phyloP scores from a whole-genome alignment of 2,113 vertebrate genomes.

The Sander vitreus region DNA sequence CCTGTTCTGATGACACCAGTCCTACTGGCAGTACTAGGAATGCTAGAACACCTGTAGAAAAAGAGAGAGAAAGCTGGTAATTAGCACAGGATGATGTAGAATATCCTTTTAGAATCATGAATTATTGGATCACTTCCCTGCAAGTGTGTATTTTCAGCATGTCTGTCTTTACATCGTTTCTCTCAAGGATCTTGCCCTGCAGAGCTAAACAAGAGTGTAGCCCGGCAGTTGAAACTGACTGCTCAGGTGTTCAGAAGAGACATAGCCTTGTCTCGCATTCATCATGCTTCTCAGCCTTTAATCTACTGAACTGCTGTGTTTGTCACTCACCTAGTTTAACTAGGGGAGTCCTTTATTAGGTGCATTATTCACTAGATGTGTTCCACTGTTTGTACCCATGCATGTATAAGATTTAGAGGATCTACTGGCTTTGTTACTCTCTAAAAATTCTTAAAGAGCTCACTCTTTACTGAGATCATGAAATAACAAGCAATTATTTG shows the following conservation, averaged over 20 bases:
- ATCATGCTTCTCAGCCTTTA: constrained; percentile 61
- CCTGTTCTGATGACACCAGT: constrained; percentile 89
- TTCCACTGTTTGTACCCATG: not conserved
- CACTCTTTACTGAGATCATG: not conserved
- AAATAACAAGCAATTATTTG: constrained; percentile 20
- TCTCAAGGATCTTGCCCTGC: not conserved
- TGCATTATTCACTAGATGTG: constrained; percentile 48
- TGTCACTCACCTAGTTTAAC: constrained; percentile 55
- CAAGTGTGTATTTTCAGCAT: constrained; percentile 6
- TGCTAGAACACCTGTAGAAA: constrained; percentile 90
- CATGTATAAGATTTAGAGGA: not conserved
- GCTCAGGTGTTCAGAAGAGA: constrained; percentile 40
- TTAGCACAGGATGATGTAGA: not conserved
- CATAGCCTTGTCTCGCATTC: constrained; percentile 54
- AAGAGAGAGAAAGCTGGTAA: constrained; percentile 3
- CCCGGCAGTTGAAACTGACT: constrained; percentile 13
- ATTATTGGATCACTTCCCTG: not conserved
- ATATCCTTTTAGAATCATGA: not conserved
- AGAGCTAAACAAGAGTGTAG: not conserved
- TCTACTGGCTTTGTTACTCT: not conserved
- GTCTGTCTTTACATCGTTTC: not conserved
- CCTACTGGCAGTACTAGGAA: constrained; percentile 92
- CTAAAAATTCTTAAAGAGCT: constrained; percentile 10
- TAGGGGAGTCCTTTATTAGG: constrained; percentile 63
- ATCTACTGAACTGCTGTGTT: constrained; percentile 58